Percentiles rank a stretch among this genome's conserved stretches.
phyloP scores from a whole-genome alignment of 2,888 invertebrate genomes.

The Chrysolina haemoptera region DNA sequence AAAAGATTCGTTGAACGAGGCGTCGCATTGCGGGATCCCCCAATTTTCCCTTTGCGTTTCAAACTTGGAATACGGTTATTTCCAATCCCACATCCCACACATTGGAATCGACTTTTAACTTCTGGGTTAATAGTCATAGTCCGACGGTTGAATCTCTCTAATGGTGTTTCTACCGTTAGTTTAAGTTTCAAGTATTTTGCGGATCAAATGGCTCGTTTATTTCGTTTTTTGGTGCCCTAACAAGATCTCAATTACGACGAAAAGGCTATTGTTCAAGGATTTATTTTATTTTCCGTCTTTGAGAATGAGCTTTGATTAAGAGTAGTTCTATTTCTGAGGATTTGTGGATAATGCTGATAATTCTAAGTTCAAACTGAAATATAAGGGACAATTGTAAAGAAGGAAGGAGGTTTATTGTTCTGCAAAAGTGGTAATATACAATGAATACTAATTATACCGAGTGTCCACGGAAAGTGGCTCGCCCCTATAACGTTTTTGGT shows the following conservation, averaged over 20 bases:
- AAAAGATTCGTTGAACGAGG: not conserved
- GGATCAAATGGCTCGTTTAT: not conserved
- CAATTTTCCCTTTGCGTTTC: not conserved
- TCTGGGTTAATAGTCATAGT: not conserved
- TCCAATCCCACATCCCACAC: not conserved
- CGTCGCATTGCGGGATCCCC: not conserved
- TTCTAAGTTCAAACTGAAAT: not conserved
- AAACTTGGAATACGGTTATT: not conserved
- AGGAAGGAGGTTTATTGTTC: too few relatives aligned
- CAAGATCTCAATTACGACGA: not conserved
- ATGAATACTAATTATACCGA: too few relatives aligned
- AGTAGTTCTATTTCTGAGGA: not conserved
- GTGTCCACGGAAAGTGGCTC: too few relatives aligned
- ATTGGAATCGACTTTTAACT: not conserved
- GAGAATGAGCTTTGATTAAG: not conserved
- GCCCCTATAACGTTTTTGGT: too few relatives aligned
- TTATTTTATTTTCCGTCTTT: not conserved
- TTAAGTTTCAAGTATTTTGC: slow-evolving; percentile 6
- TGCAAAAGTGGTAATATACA: too few relatives aligned
- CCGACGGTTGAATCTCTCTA: not conserved
- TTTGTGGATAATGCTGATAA: not conserved
- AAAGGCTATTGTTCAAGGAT: not conserved
- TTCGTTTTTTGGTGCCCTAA: not conserved
- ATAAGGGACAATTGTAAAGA: not conserved
- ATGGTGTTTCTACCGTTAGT: slow-evolving; percentile 2